These are phyloP conservation scores for Acanthoscelides obtectus DNA, from an alignment of 2,888 invertebrate genomes.

Conservation along the genomic window DNA sequence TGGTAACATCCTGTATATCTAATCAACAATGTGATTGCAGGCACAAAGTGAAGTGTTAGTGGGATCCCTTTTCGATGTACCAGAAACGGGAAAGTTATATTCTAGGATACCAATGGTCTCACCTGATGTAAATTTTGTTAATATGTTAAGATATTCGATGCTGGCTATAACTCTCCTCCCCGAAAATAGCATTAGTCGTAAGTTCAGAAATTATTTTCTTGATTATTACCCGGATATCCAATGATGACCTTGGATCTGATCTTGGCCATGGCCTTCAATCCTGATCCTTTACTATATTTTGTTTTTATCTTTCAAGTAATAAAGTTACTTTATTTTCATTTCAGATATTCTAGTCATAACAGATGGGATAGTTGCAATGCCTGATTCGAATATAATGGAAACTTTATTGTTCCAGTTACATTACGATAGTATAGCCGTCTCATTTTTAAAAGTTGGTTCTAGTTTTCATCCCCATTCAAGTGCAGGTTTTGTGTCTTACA, in stretches of 20 bases:
- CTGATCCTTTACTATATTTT: no score
- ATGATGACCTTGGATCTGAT: no score
- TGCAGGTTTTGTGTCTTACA: slow-evolving; percentile 66
- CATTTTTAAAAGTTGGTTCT: slow-evolving; percentile 68
- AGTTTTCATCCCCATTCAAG: slow-evolving; percentile 62
- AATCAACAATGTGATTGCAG: slow-evolving; percentile 31
- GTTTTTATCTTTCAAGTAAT: not conserved
- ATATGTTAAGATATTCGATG: slow-evolving; percentile 72
- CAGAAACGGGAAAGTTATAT: slow-evolving; percentile 44
- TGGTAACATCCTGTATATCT: not conserved
- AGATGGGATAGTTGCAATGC: slow-evolving; percentile 68
- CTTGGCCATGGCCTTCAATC: no score
- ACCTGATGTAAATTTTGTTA: slow-evolving; percentile 68
- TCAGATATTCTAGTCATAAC: slow-evolving; percentile 68
- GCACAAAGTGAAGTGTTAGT: slow-evolving; percentile 52
- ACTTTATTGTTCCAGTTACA: slow-evolving; percentile 67
- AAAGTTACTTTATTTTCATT: slow-evolving; percentile 27
- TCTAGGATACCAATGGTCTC: slow-evolving; percentile 56
- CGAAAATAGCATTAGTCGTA: slow-evolving; percentile 70
- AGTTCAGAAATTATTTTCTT: no score
- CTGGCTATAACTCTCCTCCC: slow-evolving; percentile 69
- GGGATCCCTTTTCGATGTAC: slow-evolving; percentile 51
- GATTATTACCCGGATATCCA: no score
- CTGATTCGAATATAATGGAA: slow-evolving; percentile 69
- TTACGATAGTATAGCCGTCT: slow-evolving; percentile 67